phyloP scores from a whole-genome alignment of 2,113 vertebrate genomes.

The Rhagologus leucostigma region DNA sequence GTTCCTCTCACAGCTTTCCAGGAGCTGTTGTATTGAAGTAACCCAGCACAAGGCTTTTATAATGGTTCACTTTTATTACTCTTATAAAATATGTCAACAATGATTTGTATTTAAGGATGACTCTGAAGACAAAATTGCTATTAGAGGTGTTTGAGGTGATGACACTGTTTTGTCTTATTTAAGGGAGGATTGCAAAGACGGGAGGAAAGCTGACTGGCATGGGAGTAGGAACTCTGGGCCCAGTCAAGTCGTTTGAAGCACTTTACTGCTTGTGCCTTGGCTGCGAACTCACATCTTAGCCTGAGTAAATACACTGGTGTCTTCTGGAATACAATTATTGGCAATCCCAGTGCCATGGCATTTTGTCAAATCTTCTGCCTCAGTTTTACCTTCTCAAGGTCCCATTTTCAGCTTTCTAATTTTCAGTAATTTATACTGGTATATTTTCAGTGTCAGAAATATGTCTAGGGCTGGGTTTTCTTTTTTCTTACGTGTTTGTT shows the following conservation, averaged over 20 bases:
- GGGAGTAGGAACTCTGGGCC: not conserved
- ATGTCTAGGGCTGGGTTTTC: not conserved
- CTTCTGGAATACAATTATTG: not conserved
- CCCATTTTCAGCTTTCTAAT: not conserved
- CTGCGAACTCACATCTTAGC: not conserved
- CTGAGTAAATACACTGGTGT: not conserved
- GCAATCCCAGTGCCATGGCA: not conserved
- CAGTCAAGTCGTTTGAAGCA: not conserved
- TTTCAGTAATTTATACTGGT: not conserved
- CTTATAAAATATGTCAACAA: not conserved
- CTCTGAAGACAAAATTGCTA: not conserved
- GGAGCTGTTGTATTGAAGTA: not conserved
- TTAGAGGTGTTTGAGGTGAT: not conserved
- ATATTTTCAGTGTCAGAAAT: not conserved
- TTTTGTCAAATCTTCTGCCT: not conserved
- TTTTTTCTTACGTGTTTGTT: not conserved
- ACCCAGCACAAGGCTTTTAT: not conserved
- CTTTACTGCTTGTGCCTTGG: constrained; percentile 8
- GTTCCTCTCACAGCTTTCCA: not conserved
- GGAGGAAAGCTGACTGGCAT: not conserved
- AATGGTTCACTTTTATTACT: not conserved
- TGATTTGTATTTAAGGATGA: not conserved
- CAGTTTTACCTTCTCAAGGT: not conserved
- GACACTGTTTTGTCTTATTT: not conserved
- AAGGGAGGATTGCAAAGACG: not conserved